A percentile compares a stretch with the other conserved stretches of the same genome.
Evolutionary conservation across 1,140 invertebrate species (phyloP).

Genomic region (Zaprionus vittiger): DNA sequence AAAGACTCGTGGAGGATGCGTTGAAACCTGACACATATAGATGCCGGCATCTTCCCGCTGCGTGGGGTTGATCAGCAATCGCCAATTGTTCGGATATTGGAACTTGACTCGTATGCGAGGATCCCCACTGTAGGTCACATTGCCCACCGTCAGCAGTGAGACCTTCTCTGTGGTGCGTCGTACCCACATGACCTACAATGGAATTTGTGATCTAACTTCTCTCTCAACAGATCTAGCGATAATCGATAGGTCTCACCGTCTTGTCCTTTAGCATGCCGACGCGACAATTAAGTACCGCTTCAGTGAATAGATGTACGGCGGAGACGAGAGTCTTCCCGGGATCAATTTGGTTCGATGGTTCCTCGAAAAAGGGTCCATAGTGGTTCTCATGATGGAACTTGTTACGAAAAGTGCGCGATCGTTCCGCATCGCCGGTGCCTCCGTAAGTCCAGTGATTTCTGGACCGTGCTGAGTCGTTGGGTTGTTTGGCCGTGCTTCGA

Average conservation of each 20-base stretch:
- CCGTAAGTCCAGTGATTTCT: constrained; percentile 62
- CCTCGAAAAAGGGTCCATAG: constrained; percentile 92
- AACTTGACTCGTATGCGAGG: constrained; percentile 89
- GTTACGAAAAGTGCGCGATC: constrained; percentile 85
- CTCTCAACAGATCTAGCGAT: not conserved
- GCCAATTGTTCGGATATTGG: constrained; percentile 94
- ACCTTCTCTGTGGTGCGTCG: constrained; percentile 89
- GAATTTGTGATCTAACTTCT: not conserved
- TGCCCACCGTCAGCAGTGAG: constrained; percentile 91
- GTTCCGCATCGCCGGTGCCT: constrained; percentile 84
- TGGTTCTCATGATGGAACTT: constrained; percentile 86
- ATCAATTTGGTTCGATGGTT: constrained; percentile 81
- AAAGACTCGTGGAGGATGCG: constrained; percentile 90
- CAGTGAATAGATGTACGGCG: constrained; percentile 90
- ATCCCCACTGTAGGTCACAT: constrained; percentile 90
- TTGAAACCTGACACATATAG: constrained; percentile 94
- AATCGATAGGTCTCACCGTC: constrained; percentile 87
- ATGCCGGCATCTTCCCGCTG: constrained; percentile 90
- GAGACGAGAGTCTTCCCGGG: constrained; percentile 85
- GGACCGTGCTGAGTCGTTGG: constrained; percentile 57
- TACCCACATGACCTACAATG: constrained; percentile 91
- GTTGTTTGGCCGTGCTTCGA: constrained; percentile 55
- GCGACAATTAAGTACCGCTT: constrained; percentile 91
- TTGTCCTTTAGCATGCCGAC: constrained; percentile 93
- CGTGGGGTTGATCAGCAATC: constrained; percentile 90